Evolutionary conservation across 2,888 invertebrate species (phyloP).

Genomic region (Agrotis segetum): DNA sequence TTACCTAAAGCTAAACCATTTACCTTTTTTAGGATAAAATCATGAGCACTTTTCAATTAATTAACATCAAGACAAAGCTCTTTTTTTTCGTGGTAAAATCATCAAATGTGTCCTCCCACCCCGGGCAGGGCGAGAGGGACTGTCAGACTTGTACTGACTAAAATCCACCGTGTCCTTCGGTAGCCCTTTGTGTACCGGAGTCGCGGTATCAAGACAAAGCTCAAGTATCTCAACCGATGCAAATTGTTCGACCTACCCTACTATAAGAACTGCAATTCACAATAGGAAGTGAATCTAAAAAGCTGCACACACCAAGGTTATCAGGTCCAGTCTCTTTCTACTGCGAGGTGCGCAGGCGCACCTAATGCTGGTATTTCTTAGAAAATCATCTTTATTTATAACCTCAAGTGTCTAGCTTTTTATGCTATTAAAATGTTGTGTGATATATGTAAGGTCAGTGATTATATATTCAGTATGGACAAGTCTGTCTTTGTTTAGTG

Average conservation of each 20-base stretch:
- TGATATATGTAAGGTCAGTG: slow-evolving; percentile 25
- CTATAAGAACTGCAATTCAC: slow-evolving; percentile 43
- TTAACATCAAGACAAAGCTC: background rate
- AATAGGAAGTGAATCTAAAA: slow-evolving; percentile 63
- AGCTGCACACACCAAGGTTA: slow-evolving; percentile 57
- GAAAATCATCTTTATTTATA: slow-evolving; percentile 70
- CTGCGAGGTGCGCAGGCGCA: slow-evolving; percentile 44
- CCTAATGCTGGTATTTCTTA: slow-evolving; percentile 58
- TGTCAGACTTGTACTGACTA: too few relatives aligned
- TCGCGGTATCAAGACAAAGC: background rate
- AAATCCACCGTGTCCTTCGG: too few relatives aligned
- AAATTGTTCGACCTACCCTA: slow-evolving; percentile 21
- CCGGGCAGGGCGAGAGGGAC: too few relatives aligned
- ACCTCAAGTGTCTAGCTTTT: slow-evolving; percentile 43
- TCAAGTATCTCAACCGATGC: background rate
- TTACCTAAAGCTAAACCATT: too few relatives aligned
- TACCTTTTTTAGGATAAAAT: too few relatives aligned
- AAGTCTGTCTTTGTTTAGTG: slow-evolving; percentile 16
- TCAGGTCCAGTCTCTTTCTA: slow-evolving; percentile 56
- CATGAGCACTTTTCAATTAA: too few relatives aligned
- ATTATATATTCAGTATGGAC: slow-evolving; percentile 6
- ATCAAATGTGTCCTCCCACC: too few relatives aligned
- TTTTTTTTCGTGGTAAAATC: too few relatives aligned
- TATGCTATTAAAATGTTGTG: slow-evolving; percentile 39
- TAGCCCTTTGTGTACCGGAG: too few relatives aligned